Evolutionary conservation across 2,113 vertebrate species (phyloP), one percentile per base, ranked within the genome.

Genomic region (Quiscalus mexicanus): DNA sequence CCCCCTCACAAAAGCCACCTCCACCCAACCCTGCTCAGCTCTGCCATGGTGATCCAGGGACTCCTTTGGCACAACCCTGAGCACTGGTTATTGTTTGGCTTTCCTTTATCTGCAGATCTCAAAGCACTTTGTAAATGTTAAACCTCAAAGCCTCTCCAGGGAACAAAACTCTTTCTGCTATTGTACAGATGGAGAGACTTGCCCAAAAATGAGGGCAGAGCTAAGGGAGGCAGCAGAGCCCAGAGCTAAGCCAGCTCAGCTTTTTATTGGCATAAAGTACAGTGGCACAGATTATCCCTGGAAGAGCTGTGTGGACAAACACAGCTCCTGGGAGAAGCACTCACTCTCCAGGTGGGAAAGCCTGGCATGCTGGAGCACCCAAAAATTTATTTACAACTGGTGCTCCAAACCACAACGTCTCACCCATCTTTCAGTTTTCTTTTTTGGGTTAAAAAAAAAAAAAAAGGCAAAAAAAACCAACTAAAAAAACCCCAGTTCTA

Each of bases 41-140:
- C 89, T 59, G 83, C 11, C 25, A 6, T 5, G 73, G 35, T 6
- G 71, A 84, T 84, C 53, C 53, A 9, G 87, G 69, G 44, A 79
- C 76, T 87, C 76, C 84, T 58, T 4, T 93, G 94, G 91, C 96
- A 95, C 77, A 53, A 84, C 70, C 56, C 70, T 10, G 81, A 49
- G 56, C 8, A 15, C 42, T 85, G 70, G 17, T 80, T 55, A 96
- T 95, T 96, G 90, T 93, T 84, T 74, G 39, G 45, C 71, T 80
- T 69, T 90, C 70, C 92, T 88, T 91, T 95, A 96, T 95, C 93
- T 93, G 75, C 71, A 73, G 39, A 94, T 96, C 94, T 96, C 82
- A 77, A 90, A 93, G 70, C 78, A 24, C 62, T 94, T 91, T 73
- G 75, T 73, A 90, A 94, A 93, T 88, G 91, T 88, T 87, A 93